A percentile compares a stretch with the other conserved stretches of the same genome.
Conservation (phyloP, 2,797 vertebrate genomes). For the Schizopygopsis malacanthus region DNA sequence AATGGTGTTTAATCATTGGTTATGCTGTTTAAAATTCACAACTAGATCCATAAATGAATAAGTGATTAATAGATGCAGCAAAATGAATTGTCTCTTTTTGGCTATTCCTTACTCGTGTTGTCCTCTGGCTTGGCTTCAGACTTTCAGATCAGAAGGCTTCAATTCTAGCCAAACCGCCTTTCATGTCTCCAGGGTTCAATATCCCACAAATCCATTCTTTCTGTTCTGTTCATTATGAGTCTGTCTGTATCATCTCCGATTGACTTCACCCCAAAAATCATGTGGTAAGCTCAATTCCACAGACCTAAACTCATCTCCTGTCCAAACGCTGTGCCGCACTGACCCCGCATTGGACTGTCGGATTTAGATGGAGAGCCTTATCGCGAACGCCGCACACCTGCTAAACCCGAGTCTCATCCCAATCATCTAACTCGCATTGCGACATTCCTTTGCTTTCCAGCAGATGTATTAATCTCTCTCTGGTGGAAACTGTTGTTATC, state of each 20-base stretch:
- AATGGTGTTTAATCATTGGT: background rate
- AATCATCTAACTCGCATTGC: slow-evolving; percentile 31
- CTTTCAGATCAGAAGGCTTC: slow-evolving; percentile 8
- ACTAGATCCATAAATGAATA: slow-evolving; percentile 1
- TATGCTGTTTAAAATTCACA: background rate
- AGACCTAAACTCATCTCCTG: background rate
- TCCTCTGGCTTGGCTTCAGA: slow-evolving; percentile 15
- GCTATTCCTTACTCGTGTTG: slow-evolving; percentile 7
- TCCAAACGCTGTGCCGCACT: background rate
- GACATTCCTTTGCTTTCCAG: slow-evolving; percentile 18
- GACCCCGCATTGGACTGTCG: slow-evolving; percentile 19
- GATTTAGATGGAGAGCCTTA: slow-evolving; percentile 37
- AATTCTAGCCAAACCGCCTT: background rate
- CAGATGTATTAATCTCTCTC: slow-evolving; percentile 54
- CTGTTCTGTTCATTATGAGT: slow-evolving; percentile 25
- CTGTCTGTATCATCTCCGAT: background rate
- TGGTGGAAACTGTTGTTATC: slow-evolving; percentile 48
- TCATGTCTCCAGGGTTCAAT: slow-evolving; percentile 25
- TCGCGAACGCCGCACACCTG: slow-evolving; percentile 29
- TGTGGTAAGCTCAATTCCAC: background rate
- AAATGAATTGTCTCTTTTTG: slow-evolving; percentile 29
- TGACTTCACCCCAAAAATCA: slow-evolving; percentile 14
- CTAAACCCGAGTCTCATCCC: slow-evolving; percentile 47
- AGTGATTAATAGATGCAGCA: slow-evolving; percentile 20
- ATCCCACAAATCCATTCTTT: slow-evolving; percentile 35